phyloP scores from a whole-genome alignment of 2,113 vertebrate species.

The Chionomys nivalis region DNA sequence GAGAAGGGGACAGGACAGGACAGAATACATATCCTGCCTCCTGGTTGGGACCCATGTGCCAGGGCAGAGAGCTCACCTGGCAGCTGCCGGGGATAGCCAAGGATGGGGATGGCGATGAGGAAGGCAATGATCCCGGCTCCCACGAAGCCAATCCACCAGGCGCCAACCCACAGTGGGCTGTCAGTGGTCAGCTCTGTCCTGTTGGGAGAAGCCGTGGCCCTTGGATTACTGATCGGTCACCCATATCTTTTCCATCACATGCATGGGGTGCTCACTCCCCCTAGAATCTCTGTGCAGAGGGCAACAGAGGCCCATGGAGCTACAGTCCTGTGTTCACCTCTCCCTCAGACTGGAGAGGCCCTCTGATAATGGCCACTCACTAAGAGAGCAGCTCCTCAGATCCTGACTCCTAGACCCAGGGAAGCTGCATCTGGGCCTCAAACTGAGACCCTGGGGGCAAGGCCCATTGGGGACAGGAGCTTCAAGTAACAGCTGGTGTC shows the following conservation, averaged over 20 bases:
- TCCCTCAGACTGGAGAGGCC: neutral
- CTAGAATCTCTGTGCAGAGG: neutral
- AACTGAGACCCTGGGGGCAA: neutral
- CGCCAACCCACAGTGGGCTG: conserved; percentile 95
- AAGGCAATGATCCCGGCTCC: conserved; percentile 90
- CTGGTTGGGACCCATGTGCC: neutral
- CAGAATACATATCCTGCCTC: accelerated
- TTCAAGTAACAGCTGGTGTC: neutral
- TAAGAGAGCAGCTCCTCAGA: neutral
- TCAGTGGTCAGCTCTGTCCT: conserved; percentile 90
- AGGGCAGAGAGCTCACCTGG: conserved; percentile 87
- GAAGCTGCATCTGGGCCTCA: neutral
- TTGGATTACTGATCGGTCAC: accelerated
- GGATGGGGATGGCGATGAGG: conserved; percentile 92
- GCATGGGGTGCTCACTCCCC: neutral
- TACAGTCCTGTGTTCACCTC: too few species aligned
- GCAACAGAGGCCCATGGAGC: neutral
- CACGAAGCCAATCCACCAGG: conserved; percentile 98
- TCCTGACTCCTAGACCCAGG: neutral
- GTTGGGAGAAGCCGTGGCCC: neutral
- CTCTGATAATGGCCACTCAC: too few species aligned
- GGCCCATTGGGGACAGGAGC: neutral
- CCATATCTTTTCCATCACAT: accelerated
- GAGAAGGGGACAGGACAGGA: neutral
- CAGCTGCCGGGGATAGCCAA: conserved; percentile 93